A percentile compares a stretch with the other conserved stretches of the same genome.
Evolutionary conservation across 2,797 vertebrate species (phyloP).

Genomic region (Cottoperca gobio): DNA sequence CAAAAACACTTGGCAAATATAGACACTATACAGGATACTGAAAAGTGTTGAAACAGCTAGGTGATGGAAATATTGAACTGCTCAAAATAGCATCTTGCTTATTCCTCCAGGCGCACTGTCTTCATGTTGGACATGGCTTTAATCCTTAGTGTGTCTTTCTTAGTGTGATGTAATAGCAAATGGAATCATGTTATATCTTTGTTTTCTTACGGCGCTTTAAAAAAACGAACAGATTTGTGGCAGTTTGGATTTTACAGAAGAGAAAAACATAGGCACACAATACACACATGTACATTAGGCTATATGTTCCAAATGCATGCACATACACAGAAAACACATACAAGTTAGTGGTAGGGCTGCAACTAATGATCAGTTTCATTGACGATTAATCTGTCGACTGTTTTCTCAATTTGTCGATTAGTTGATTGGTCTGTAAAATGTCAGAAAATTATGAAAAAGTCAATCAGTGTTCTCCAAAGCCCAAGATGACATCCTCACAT

Average conservation of each 20-base stretch:
- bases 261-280: background rate
- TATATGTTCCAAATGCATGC: background rate
- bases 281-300: background rate
- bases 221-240: constrained; percentile 9
- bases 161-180: constrained; percentile 52
- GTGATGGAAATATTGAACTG: constrained; percentile 34
- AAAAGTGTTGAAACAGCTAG: constrained; percentile 19
- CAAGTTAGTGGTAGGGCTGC: no score
- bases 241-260: background rate
- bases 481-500: no score
- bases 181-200: constrained; percentile 46
- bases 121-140: constrained; percentile 43
- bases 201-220: background rate
- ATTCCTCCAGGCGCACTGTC: constrained; percentile 19
- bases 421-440: no score
- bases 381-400: no score
- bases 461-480: no score
- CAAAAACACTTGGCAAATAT: constrained; percentile 51
- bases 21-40: constrained; percentile 32
- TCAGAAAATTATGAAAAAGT: no score
- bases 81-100: constrained; percentile 20
- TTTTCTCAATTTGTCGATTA: no score
- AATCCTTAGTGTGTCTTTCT: constrained; percentile 34
- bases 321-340: background rate
- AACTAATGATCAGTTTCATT: no score